Evolutionary conservation across 2,888 invertebrate genomes (phyloP).

Genomic region (Caradrina kadenii): DNA sequence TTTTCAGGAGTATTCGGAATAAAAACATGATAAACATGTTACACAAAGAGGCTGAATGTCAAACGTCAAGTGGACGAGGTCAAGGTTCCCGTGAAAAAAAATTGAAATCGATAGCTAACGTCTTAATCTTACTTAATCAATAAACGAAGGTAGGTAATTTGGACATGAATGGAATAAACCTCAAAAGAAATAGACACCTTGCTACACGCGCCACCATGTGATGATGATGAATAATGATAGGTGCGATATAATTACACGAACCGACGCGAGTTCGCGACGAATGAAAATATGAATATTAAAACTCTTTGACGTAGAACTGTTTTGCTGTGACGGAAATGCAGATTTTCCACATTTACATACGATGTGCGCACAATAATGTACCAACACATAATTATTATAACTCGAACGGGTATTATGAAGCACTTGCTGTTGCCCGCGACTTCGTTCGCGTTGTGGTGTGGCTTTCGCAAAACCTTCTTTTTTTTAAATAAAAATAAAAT

Average conservation of each 20-base stretch:
- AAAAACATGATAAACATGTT: constrained; percentile 10
- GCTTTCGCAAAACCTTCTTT: too few species aligned
- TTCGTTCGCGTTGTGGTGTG: too few species aligned
- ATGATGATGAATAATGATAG: constrained; percentile 17
- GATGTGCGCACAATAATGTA: not conserved
- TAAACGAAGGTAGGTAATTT: not conserved
- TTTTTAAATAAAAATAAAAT: too few species aligned
- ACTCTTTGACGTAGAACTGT: constrained; percentile 24
- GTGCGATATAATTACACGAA: constrained; percentile 23
- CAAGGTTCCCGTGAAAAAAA: constrained; percentile 12
- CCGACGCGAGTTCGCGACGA: not conserved
- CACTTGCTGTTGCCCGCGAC: too few species aligned
- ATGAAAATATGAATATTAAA: constrained; percentile 21
- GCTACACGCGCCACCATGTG: not conserved
- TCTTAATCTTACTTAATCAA: constrained; percentile 2
- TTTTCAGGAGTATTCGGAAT: constrained; percentile 12
- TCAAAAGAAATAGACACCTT: not conserved
- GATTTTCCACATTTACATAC: constrained; percentile 1
- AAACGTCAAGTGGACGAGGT: constrained; percentile 13
- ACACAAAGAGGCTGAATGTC: constrained; percentile 7
- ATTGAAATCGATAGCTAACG: constrained; percentile 13
- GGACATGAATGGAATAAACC: constrained; percentile 2
- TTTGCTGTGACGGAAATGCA: constrained; percentile 36
- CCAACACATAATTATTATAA: not conserved
- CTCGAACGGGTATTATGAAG: not conserved